phyloP scores from a whole-genome alignment of 2,888 invertebrate genomes.

The Pseudanteris insignis region DNA sequence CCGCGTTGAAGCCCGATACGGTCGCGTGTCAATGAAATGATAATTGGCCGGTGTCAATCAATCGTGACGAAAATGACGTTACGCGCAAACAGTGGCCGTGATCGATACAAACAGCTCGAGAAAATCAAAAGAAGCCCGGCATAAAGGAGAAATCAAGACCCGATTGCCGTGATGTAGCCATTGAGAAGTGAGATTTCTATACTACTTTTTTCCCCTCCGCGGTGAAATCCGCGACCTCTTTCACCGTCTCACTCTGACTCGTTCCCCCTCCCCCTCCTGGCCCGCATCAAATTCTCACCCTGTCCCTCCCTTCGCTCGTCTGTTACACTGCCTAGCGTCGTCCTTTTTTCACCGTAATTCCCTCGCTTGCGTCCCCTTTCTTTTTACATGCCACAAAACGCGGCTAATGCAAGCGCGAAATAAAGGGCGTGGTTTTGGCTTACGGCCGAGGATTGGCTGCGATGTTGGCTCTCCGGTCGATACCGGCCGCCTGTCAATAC shows the following conservation, averaged over 20 bases:
- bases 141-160: slow-evolving; percentile 36
- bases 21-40: slow-evolving; percentile 26
- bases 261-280: too few relatives aligned
- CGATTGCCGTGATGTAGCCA: slow-evolving; percentile 44
- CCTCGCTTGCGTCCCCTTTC: slow-evolving; percentile 24
- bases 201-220: slow-evolving; percentile 33
- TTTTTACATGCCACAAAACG: slow-evolving; percentile 53
- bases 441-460: slow-evolving; percentile 65
- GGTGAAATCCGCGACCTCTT: slow-evolving; percentile 35
- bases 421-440: slow-evolving; percentile 67
- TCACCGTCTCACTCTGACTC: too few relatives aligned
- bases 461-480: slow-evolving; percentile 65
- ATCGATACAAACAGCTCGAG: slow-evolving; percentile 41
- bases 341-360: too few relatives aligned
- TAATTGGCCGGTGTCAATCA: slow-evolving; percentile 36
- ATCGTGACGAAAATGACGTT: slow-evolving; percentile 20
- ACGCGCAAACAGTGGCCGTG: slow-evolving; percentile 13
- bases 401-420: slow-evolving; percentile 64
- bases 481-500: slow-evolving; percentile 62
- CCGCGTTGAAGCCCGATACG: slow-evolving; percentile 1
- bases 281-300: too few relatives aligned
- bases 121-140: slow-evolving; percentile 31
- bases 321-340: too few relatives aligned
- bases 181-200: slow-evolving; percentile 39
- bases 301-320: too few relatives aligned